A percentile compares a stretch with the other conserved stretches of the same genome.
These are phyloP conservation scores for Myiotriccus ornatus DNA, from an alignment of 2,797 vertebrate genomes.

Conservation along the genomic window DNA sequence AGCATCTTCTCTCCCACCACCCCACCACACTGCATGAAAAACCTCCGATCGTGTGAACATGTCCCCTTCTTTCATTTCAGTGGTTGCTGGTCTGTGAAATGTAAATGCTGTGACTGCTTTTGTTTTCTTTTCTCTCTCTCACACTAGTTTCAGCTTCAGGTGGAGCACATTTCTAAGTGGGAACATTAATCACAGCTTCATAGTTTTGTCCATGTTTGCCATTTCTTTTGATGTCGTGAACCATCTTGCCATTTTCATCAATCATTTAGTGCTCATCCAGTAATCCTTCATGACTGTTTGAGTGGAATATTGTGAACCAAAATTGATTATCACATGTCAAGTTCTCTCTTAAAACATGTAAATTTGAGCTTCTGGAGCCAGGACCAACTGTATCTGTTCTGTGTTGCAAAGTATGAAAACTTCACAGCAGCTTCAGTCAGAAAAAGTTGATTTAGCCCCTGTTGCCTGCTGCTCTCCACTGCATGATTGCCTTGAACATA, in stretches of 20 bases:
- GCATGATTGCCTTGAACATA: slow-evolving; percentile 71
- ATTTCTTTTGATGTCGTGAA: slow-evolving; percentile 55
- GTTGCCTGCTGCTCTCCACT: slow-evolving; percentile 67
- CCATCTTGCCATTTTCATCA: slow-evolving; percentile 61
- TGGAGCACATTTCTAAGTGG: slow-evolving; percentile 47
- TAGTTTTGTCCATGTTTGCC: slow-evolving; percentile 62
- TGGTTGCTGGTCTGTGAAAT: slow-evolving; percentile 69
- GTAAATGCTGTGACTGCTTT: slow-evolving; percentile 61
- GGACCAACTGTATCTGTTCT: slow-evolving; percentile 35
- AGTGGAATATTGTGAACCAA: slow-evolving; percentile 55
- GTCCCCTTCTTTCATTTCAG: slow-evolving; percentile 30
- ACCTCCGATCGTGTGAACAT: not conserved
- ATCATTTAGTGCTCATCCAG: slow-evolving; percentile 51
- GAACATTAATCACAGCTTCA: slow-evolving; percentile 46
- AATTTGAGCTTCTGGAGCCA: slow-evolving; percentile 36
- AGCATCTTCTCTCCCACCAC: slow-evolving; percentile 22
- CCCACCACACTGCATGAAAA: slow-evolving; percentile 72
- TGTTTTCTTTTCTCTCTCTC: slow-evolving; percentile 4
- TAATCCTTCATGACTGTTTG: slow-evolving; percentile 49
- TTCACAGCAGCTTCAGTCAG: slow-evolving; percentile 23
- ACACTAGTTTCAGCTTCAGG: slow-evolving; percentile 43
- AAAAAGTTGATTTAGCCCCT: slow-evolving; percentile 28
- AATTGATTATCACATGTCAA: slow-evolving; percentile 22
- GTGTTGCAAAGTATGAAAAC: slow-evolving; percentile 80
- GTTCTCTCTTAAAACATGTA: not conserved